Evolutionary conservation across 2,888 invertebrate genomes (phyloP), one percentile per base, ranked within the genome.

Genomic region (Microctonus brassicae): DNA sequence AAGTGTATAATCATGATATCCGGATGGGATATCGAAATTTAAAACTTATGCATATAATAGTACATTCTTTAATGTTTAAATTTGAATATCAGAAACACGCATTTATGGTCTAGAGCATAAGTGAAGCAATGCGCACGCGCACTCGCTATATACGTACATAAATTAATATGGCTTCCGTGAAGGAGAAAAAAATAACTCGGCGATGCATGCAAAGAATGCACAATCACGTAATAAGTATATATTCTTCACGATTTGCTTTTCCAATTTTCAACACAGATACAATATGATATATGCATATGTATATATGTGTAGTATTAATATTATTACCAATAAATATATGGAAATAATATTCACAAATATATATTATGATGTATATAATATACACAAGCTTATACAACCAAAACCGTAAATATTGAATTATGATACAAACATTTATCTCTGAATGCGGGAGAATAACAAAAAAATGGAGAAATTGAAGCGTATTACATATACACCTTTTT

Each of bases 191-290:
- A 57, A 20, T 11, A 9, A 17, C 5, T 62, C 34, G 42, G 10
- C 47, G 9, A 33, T 29, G 47, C 24, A 52, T 64, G 11, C 39
- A 39, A 70, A 70, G 64, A 65, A 70, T 70, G 58, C 22, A 64
- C 24, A 24, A 52, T 70, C 65, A 70, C 60, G 61, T 70, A 70
- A 70, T 70, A 29, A 13, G 26, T 5, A 13, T 11, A 22, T 55
- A 39, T 47, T 20, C 22, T 57, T 57, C n/a, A 57, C 11, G 24
- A 57, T 13, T 29, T 24, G 10, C 34, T 34, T 20, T 17, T 17
- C 6, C 17, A n/a, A 11, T 36, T n/a, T 3, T 29, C 10, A 17
- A 47, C 1, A 20, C 2, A 47, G n/a, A 52, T 17, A 52, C 17
- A 52, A 22, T 1, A 57, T 39, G n/a, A 39, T 13, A 39, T 13